Base-by-base conservation (phyloP, 2,113 vertebrate species). In the Bubalus kerabau region DNA sequence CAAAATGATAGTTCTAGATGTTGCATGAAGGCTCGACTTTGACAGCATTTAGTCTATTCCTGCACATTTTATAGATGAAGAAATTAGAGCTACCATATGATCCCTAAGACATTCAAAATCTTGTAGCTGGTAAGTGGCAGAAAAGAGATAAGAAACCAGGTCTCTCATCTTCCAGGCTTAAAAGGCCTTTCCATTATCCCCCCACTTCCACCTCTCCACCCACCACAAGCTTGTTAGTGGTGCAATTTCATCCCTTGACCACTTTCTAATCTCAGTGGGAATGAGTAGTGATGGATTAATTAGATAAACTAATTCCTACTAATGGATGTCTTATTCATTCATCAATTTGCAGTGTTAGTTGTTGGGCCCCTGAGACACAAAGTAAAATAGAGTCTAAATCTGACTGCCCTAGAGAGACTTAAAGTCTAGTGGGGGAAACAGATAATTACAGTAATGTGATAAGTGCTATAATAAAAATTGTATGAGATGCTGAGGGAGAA, bases 221-320 rank as follows among this genome's bases (percentile, higher is more conserved):
- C 10, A 91, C 19, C 40, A 96, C 67, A 90, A 67, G 40, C 64
- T 76, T 81, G 5, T 90, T 76, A 87, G 36, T 93, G 64, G 48
- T 64, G 0, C 9, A n/a, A 43, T 85, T 91, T 93, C 46, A 93
- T 85, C 32, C 28, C 24, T 48, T 91, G 32, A 32, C 16, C 48
- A 89, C 43, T 57, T 93, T 97, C 48, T 96, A 95, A 81, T 87
- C 26, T 91, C 52, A 71, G 40, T 76, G 67, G 82, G 59, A 90
- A 95, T 93, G 46, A 80, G 36, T 48, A 88, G 56, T 88, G 87
- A 93, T 87, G 19, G 57, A 94, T 87, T 88, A 97, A 96, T 95
- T 95, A 91, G n/a, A 85, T 85, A 54, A 91, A 81, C 50, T 93
- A 93, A 97, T 91, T 93, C 46, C 46, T 96, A 57, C 46, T 91